A percentile compares a stretch with the other conserved stretches of the same genome.
Evolutionary conservation across 64 coral and sea anemone genomes (phyloP).

Genomic region (Dendronephthya gigantea): DNA sequence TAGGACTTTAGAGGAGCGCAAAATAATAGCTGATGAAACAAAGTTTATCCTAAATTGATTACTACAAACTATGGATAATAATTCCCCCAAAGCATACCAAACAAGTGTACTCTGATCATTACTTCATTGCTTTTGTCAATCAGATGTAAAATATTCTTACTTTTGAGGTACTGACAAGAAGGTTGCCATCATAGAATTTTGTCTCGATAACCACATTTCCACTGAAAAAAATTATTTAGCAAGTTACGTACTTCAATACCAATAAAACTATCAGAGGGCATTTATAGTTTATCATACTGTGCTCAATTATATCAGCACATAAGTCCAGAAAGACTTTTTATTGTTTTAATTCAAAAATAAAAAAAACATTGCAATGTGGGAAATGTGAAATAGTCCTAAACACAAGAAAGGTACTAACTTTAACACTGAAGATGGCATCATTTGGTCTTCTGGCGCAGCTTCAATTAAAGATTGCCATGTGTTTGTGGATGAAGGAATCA

Average conservation of each 20-base stretch:
- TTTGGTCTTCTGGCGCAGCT: slow-evolving; percentile 97
- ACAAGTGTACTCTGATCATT: background rate
- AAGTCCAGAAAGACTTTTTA: no score
- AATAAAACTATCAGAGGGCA: no score
- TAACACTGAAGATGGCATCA: slow-evolving; percentile 96
- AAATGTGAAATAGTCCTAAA: no score
- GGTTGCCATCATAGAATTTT: slow-evolving; percentile 83
- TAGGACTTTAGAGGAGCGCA: background rate
- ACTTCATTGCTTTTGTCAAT: no score
- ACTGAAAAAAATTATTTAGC: slow-evolving; percentile 47
- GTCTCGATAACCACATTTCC: slow-evolving; percentile 99
- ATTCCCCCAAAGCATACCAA: background rate
- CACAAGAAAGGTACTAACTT: slow-evolving; percentile 41
- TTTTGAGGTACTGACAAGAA: slow-evolving; percentile 93
- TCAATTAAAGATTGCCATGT: slow-evolving; percentile 99
- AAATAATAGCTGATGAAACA: background rate
- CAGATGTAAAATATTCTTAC: slow-evolving; percentile 89
- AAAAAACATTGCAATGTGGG: no score
- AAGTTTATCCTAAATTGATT: background rate
- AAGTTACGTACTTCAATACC: background rate
- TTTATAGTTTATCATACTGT: no score
- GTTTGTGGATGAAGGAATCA: slow-evolving; percentile 95
- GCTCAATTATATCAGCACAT: no score
- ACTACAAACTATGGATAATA: background rate
- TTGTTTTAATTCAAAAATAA: no score